Base-by-base conservation (phyloP, 2,113 vertebrate species). In the Nycticebus coucang region DNA sequence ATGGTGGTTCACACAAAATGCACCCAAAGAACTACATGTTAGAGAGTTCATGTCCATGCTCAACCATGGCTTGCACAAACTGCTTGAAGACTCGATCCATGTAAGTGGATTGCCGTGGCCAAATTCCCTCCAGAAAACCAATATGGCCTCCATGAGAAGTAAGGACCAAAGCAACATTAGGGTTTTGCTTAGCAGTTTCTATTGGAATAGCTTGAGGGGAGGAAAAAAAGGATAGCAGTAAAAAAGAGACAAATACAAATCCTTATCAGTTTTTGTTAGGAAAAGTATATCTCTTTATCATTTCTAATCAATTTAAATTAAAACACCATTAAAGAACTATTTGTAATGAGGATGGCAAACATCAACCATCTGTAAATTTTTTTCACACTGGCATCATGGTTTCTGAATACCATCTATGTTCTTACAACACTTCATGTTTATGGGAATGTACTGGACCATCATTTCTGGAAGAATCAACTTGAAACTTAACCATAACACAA, bases 51-150 rank as follows among this genome's bases (percentile, higher is more conserved):
- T 98, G 98, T 96, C 99, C 99, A 24, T 99, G 98, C 97, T 99
- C 99, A 83, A 99, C 98, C 95, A 99, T 97, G 18, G 99, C 99
- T 97, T 99, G 99, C 33, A 99, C 98, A 93, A 99, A 99, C 98
- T 99, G 99, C 98, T 99, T 99, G 98, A 99, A 99, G 98, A 99
- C 99, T 86, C 99, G 99, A 98, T 99, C 99, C 99, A 99, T 99
- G 98, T 99, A 99, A 84, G 99, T 99, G 98, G 99, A 99, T 92
- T 99, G 99, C 82, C 99, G 98, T 41, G 99, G 99, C 99, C 99
- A 99, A 94, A 99, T 97, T 82, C 99, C 99, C 97, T 99, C 99
- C 96, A 99, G 99, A 98, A 99, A 99, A 95, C 99, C 99, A 96
- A 99, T 99, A 89, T 99, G 99, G 98, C 99, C 99, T 35, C 99